Conservation (phyloP, 1,140 invertebrate species). For the Rhizoglyphus robini region DNA sequence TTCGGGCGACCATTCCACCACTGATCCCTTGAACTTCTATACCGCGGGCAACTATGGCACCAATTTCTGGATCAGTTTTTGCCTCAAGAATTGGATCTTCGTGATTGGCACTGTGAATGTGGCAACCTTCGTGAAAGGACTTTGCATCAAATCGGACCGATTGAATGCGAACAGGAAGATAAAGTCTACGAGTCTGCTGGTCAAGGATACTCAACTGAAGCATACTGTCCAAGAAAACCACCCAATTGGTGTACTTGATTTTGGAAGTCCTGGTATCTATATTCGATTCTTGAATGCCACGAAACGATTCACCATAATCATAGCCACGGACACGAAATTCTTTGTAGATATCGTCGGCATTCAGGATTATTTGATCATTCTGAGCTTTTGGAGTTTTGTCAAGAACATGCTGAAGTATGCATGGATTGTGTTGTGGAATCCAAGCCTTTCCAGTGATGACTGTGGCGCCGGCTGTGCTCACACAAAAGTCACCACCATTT, state of each 20-base stretch:
- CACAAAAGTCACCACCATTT: slow-evolving; percentile 82
- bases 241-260: slow-evolving; percentile 39
- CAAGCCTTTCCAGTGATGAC: slow-evolving; percentile 61
- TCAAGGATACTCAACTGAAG: slow-evolving; percentile 39
- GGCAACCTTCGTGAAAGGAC: slow-evolving; percentile 19
- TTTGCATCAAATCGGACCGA: slow-evolving; percentile 39
- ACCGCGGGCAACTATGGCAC: slow-evolving; percentile 30
- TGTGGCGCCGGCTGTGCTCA: slow-evolving; percentile 67
- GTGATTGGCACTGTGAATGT: slow-evolving; percentile 18
- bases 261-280: slow-evolving; percentile 25
- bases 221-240: slow-evolving; percentile 42
- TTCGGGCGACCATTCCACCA: slow-evolving; percentile 66
- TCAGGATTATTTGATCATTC: slow-evolving; percentile 36
- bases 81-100: slow-evolving; percentile 5
- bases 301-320: slow-evolving; percentile 57
- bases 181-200: slow-evolving; percentile 32
- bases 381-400: slow-evolving; percentile 1
- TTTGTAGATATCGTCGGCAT: slow-evolving; percentile 72
- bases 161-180: slow-evolving; percentile 40
- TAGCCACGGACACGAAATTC: slow-evolving; percentile 82
- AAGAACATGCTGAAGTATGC: slow-evolving; percentile 17
- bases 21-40: slow-evolving; percentile 40
- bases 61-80: slow-evolving; percentile 21
- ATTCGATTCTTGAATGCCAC: slow-evolving; percentile 29
- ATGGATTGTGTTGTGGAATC: slow-evolving; percentile 42